Conservation (phyloP, 2,888 invertebrate genomes). For the Platerodrilus igneus region DNA sequence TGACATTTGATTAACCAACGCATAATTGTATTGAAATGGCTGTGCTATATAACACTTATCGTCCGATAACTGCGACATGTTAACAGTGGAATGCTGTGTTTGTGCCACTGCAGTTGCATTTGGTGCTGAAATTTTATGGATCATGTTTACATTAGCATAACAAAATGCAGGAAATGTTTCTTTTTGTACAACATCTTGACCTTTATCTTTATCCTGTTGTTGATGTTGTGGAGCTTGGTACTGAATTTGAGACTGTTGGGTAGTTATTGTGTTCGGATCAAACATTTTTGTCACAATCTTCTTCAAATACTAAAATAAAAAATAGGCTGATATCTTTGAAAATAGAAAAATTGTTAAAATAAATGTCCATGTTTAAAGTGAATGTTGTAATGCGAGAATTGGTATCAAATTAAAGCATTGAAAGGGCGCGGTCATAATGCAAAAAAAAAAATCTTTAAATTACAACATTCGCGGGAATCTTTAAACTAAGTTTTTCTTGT, state of each 20-base stretch:
- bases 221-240: slow-evolving; percentile 43
- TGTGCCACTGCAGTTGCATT: slow-evolving; percentile 37
- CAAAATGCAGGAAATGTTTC: slow-evolving; percentile 67
- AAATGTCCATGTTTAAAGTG: too few relatives aligned
- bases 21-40: slow-evolving; percentile 76
- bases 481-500: slow-evolving; percentile 45
- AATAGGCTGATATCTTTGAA: too few relatives aligned
- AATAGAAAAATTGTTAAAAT: too few relatives aligned
- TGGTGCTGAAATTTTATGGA: slow-evolving; percentile 53
- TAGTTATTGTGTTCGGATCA: slow-evolving; percentile 48
- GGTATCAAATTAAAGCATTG: too few relatives aligned
- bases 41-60: slow-evolving; percentile 74
- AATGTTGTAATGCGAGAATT: too few relatives aligned
- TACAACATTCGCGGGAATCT: not conserved
- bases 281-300: slow-evolving; percentile 38
- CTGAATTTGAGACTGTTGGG: slow-evolving; percentile 44
- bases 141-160: slow-evolving; percentile 64
- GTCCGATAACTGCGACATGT: slow-evolving; percentile 64
- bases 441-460: slow-evolving; percentile 4
- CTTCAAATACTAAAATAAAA: too few relatives aligned
- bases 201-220: slow-evolving; percentile 37
- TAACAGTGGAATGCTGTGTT: slow-evolving; percentile 51
- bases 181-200: slow-evolving; percentile 38
- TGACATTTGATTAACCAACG: slow-evolving; percentile 78
- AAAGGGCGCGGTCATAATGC: slow-evolving; percentile 14